These are phyloP conservation scores for Oceanites oceanicus DNA, from an alignment of 2,113 vertebrate genomes.

Conservation along the genomic window DNA sequence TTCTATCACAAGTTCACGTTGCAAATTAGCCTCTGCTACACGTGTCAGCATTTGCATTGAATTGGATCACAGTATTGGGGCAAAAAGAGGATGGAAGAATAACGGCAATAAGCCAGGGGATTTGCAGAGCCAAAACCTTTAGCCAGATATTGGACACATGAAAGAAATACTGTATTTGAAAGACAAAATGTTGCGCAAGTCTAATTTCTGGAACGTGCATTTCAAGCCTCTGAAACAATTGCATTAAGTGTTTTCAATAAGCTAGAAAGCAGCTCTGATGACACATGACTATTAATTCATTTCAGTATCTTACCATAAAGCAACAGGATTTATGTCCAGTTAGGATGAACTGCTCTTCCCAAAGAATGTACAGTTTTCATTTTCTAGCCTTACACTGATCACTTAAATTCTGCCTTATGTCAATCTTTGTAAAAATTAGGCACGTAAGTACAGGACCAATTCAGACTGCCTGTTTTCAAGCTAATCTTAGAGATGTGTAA, in stretches of 20 bases:
- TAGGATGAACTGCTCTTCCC: background rate
- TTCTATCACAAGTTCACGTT: background rate
- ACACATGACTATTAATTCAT: background rate
- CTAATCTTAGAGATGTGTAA: background rate
- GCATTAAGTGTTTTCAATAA: background rate
- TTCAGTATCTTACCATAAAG: background rate
- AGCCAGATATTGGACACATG: background rate
- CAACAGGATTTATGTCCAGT: background rate
- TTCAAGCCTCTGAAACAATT: background rate
- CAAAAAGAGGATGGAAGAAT: background rate
- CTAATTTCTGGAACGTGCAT: background rate
- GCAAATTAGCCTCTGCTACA: background rate
- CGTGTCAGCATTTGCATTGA: background rate
- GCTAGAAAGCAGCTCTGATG: background rate
- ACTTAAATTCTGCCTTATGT: background rate
- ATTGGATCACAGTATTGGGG: background rate
- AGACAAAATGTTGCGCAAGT: background rate
- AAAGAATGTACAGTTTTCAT: background rate
- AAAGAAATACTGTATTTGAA: background rate
- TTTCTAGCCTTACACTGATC: background rate
- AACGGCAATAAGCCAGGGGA: background rate
- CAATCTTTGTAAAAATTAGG: background rate
- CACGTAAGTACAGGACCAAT: background rate
- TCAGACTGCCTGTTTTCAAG: background rate
- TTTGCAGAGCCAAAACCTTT: background rate